Evolutionary conservation across 2,888 invertebrate species (phyloP), one percentile per base, ranked within the genome.

Genomic region (Apamea epomidion): DNA sequence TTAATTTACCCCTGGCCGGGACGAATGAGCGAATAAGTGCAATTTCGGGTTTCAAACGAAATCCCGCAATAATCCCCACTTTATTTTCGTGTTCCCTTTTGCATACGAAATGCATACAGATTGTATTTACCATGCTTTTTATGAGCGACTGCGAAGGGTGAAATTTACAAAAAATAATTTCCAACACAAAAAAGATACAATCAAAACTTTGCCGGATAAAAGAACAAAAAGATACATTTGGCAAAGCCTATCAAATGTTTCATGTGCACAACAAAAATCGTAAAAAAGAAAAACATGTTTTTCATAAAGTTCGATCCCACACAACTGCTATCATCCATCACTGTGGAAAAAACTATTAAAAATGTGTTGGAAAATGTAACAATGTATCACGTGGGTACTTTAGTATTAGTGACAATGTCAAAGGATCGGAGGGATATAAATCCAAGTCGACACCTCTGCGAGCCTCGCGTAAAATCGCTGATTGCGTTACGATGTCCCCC

Each of bases 401-500:
- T 75, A 87, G 73, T 79, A 83, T 71, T 62, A 74, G 80, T 82
- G 82, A 77, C 86, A 84, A 86, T 84, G 90, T 90, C 87, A 91
- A 88, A 89, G 84, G 83, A 92, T 92, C 88, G 86, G 81, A 83
- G 88, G 85, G 81, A 89, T 90, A 93, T 92, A 94, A 95, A 95
- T 94, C 91, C 91, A 91, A 92, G 88, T 87, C 91, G 94, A 93
- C 95, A 95, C 95, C 95, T 95, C 94, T 92, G 91, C 89, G 94
- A 94, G 94, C 94, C 95, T 95, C 95, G 95, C 91, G 94, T 95
- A 94, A 95, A 94, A 93, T 87, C 93, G 92, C 93, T 94, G 95
- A 96, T 95, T 95, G 93, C 93, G 93, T 94, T 95, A 94, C 95
- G 94, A 94, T 94, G 95, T 94, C 95, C 96, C 96, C 96, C 95